phyloP scores from a whole-genome alignment of 2,888 invertebrate species.

The Acanthosepion esculentum region DNA sequence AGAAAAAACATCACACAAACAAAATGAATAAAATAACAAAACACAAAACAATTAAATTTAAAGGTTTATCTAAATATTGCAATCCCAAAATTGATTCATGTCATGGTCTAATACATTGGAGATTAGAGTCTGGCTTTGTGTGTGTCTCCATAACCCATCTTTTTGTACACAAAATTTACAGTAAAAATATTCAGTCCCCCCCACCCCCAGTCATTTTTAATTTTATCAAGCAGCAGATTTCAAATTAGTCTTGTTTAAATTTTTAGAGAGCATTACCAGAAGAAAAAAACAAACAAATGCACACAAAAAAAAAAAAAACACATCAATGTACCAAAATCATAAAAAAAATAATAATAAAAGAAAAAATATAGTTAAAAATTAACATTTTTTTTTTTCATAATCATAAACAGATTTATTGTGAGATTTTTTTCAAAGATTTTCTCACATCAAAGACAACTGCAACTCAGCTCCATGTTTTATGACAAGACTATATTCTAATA shows the following conservation, averaged over 20 bases:
- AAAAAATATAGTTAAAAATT: not conserved
- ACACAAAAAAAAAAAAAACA: not conserved
- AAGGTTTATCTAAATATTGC: not conserved
- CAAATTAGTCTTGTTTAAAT: not conserved
- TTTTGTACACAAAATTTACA: not conserved
- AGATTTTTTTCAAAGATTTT: too few species aligned
- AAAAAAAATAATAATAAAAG: not conserved
- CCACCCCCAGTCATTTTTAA: too few species aligned
- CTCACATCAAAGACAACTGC: not conserved
- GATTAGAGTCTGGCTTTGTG: not conserved
- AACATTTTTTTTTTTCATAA: not conserved
- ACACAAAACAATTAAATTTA: not conserved
- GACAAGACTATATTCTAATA: not conserved
- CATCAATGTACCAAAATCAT: too few species aligned
- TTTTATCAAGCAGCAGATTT: not conserved
- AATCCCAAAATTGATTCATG: not conserved
- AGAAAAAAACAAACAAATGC: not conserved
- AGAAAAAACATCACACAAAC: not conserved
- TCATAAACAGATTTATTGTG: too few species aligned
- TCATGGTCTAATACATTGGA: not conserved
- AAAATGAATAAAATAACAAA: constrained; percentile 13
- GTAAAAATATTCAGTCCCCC: too few species aligned
- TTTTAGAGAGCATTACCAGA: not conserved
- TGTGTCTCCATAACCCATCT: not conserved
- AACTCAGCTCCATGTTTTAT: not conserved